Conservation (phyloP, 1,140 invertebrate genomes). For the Ostrea denselamellosa region DNA sequence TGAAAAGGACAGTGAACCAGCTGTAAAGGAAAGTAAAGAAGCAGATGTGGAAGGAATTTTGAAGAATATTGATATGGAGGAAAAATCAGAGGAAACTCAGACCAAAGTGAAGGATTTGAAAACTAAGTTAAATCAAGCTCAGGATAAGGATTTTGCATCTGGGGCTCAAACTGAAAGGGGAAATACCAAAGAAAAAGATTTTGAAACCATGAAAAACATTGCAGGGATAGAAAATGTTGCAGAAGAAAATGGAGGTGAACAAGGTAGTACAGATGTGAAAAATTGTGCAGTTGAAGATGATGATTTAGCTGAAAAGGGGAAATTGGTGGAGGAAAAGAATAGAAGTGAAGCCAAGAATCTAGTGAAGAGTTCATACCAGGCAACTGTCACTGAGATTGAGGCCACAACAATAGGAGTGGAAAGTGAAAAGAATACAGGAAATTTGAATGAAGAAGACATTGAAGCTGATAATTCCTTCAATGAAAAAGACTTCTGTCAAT, state of each 20-base stretch:
- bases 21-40: not conserved
- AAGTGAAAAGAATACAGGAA: too few species aligned
- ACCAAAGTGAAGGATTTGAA: not conserved
- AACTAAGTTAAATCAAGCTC: not conserved
- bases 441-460: not conserved
- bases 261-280: not conserved
- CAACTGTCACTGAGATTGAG: not conserved
- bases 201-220: not conserved
- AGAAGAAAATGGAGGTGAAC: not conserved
- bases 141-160: not conserved
- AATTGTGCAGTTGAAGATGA: not conserved
- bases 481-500: constrained; percentile 10
- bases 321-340: too few species aligned
- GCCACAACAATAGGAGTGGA: not conserved
- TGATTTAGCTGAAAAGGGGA: not conserved
- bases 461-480: not conserved
- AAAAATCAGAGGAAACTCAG: not conserved
- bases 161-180: not conserved
- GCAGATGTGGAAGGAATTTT: not conserved
- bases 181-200: not conserved
- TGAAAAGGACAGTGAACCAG: not conserved
- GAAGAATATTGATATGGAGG: not conserved
- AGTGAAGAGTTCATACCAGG: not conserved
- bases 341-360: not conserved
- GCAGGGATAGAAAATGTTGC: constrained; percentile 31